Percentiles rank a stretch among this genome's conserved stretches.
Conservation (phyloP, 2,113 vertebrate species). For the Colossoma macropomum region DNA sequence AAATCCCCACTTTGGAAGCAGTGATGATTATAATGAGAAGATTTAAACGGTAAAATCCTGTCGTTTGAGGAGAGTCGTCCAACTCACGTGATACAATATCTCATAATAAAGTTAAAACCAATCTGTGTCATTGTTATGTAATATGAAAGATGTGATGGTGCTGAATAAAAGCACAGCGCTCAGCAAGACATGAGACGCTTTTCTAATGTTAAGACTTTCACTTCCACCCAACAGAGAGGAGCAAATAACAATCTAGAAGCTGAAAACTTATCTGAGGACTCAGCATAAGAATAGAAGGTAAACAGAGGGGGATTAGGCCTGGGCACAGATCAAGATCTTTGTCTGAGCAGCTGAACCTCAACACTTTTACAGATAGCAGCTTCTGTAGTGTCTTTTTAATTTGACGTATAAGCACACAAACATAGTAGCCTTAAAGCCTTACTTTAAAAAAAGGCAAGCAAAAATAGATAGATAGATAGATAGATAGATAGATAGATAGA, state of each 20-base stretch:
- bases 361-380: no score
- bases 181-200: constrained; percentile 42
- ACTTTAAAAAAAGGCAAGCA: no score
- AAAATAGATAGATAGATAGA: no score
- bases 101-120: not conserved
- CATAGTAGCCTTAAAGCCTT: no score
- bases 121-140: not conserved
- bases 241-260: constrained; percentile 28
- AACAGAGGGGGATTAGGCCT: constrained; percentile 25
- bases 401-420: no score
- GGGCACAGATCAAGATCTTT: not conserved
- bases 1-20: not conserved
- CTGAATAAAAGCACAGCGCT: constrained; percentile 22
- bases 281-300: constrained; percentile 29
- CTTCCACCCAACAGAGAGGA: constrained; percentile 29
- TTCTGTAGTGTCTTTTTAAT: no score
- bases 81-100: not conserved
- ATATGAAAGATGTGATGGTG: constrained; percentile 22
- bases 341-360: not conserved
- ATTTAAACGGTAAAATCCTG: not conserved
- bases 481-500: no score
- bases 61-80: not conserved
- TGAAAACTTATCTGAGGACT: not conserved
- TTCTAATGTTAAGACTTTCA: constrained; percentile 50
- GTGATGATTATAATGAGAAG: not conserved